A percentile compares a stretch with the other conserved stretches of the same genome.
These are phyloP conservation scores for Encarsia formosa DNA, from an alignment of 2,888 invertebrate species.

Conservation along the genomic window DNA sequence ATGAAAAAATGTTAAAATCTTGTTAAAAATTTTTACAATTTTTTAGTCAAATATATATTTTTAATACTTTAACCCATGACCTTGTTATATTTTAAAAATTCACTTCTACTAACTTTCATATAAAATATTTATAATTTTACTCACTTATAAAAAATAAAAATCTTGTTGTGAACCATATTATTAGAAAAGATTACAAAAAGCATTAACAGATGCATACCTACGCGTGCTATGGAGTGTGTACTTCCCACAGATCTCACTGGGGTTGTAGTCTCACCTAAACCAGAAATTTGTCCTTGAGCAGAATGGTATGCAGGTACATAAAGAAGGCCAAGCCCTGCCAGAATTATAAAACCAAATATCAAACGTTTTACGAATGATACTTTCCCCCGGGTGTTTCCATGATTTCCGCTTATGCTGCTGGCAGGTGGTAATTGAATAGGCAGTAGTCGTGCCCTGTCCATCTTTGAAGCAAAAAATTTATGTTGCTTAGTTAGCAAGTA, in stretches of 20 bases:
- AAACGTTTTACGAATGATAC: conserved; percentile 44
- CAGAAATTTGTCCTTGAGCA: conserved; percentile 44
- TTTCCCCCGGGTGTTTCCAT: conserved; percentile 36
- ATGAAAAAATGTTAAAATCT: no score
- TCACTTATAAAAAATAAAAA: no score
- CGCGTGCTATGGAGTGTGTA: conserved; percentile 40
- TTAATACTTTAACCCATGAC: no score
- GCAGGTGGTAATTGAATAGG: conserved; percentile 45
- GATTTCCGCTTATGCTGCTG: conserved; percentile 38
- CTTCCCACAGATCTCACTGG: conserved; percentile 38
- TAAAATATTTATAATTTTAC: no score
- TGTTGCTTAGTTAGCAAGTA: no score
- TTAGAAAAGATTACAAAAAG: no score
- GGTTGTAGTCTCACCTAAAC: conserved; percentile 48
- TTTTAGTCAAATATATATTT: no score
- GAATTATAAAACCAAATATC: conserved; percentile 43
- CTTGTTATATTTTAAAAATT: no score
- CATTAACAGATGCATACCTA: conserved; percentile 42
- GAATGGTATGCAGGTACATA: conserved; percentile 50
- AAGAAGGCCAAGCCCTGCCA: conserved; percentile 44
- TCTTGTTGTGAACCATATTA: no score
- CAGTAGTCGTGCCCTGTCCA: conserved; percentile 44
- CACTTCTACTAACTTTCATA: no score
- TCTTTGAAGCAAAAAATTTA: conserved; percentile 34
- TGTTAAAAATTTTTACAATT: no score